Evolutionary conservation across 2,113 vertebrate species (phyloP).

Genomic region (Gnathonemus echidnorhynchus): DNA sequence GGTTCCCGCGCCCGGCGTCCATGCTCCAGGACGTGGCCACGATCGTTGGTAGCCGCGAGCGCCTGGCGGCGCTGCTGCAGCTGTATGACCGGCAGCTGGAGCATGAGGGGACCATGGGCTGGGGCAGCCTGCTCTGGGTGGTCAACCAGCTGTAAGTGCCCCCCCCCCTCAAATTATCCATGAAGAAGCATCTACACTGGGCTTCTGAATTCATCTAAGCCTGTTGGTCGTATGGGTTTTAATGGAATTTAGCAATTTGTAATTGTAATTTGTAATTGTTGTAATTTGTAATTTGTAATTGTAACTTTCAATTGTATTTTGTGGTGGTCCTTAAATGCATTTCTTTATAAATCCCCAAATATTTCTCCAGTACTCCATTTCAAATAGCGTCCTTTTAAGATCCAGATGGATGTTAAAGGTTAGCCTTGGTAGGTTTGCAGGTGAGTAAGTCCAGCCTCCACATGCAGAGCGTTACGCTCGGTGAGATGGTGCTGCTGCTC

Average conservation of each 20-base stretch:
- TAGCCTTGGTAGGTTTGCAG: not conserved
- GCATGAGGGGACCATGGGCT: conserved; percentile 92
- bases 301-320: not conserved
- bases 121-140: conserved; percentile 93
- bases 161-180: not conserved
- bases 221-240: not conserved
- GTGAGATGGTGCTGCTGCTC: not conserved
- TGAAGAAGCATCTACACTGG: not conserved
- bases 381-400: not conserved
- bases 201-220: not conserved
- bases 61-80: conserved; percentile 73
- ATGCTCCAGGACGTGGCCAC: conserved; percentile 89
- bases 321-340: not conserved
- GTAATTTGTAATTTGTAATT: not conserved
- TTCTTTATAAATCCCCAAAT: not conserved
- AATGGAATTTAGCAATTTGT: not conserved
- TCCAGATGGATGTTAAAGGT: not conserved
- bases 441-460: not conserved
- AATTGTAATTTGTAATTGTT: not conserved
- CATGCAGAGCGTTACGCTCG: not conserved
- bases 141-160: conserved; percentile 93
- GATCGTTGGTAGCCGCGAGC: conserved; percentile 86
- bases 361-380: not conserved
- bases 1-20: conserved; percentile 85
- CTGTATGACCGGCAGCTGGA: conserved; percentile 92